phyloP scores from a whole-genome alignment of 92 coral and sea anemone genomes.

The Bergia sp. region DNA sequence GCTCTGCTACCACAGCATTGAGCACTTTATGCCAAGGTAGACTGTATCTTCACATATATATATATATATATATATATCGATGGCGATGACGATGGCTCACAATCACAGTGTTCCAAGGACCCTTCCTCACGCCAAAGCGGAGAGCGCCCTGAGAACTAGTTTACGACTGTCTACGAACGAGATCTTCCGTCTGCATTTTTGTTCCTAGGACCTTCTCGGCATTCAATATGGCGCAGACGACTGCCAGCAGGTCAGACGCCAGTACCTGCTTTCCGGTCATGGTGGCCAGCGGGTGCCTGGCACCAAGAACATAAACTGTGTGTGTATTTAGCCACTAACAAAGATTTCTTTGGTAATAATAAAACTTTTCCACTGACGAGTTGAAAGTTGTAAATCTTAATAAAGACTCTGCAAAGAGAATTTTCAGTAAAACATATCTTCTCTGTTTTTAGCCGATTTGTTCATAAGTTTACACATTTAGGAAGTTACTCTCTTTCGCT shows the following conservation, averaged over 20 bases:
- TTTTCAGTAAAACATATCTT: neutral
- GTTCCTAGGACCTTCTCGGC: neutral
- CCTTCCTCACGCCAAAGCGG: neutral
- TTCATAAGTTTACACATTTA: neutral
- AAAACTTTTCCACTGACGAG: neutral
- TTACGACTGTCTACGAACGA: neutral
- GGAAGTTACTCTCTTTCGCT: neutral
- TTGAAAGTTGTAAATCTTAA: neutral
- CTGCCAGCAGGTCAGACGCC: neutral
- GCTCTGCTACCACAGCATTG: no score
- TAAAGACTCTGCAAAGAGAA: neutral
- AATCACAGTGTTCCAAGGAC: neutral
- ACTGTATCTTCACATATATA: no score
- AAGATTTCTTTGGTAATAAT: neutral
- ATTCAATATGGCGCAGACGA: no score
- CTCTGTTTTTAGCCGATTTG: neutral
- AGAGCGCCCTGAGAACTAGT: neutral
- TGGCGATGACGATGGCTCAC: neutral
- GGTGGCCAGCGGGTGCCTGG: slow-evolving; percentile 17
- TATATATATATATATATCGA: no score
- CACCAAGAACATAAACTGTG: neutral
- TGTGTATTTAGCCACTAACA: neutral
- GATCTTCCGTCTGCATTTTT: neutral
- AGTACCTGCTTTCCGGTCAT: slow-evolving; percentile 17
- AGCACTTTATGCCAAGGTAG: no score